phyloP scores from a whole-genome alignment of 2,797 vertebrate species.

The Clamator glandarius region DNA sequence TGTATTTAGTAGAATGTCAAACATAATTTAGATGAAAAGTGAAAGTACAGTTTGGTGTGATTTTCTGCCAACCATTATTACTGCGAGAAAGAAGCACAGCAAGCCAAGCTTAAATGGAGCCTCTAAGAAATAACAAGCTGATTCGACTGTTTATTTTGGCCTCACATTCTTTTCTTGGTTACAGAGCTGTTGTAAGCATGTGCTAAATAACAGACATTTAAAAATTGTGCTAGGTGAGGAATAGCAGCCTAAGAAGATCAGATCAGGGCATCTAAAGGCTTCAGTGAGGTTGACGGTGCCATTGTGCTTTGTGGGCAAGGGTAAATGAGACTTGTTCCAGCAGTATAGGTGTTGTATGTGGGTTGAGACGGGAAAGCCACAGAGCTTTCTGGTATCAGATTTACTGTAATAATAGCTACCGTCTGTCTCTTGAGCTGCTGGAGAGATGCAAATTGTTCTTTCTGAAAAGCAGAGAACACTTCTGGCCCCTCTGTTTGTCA shows the following conservation, averaged over 20 bases:
- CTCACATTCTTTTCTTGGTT: not conserved
- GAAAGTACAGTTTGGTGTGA: not conserved
- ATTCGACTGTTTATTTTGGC: not conserved
- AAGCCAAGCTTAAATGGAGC: not conserved
- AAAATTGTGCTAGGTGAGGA: not conserved
- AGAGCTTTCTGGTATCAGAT: not conserved
- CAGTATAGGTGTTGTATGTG: fast-evolving
- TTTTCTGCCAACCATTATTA: not conserved
- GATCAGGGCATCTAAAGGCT: not conserved
- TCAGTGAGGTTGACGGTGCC: not conserved
- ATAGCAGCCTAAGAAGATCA: not conserved
- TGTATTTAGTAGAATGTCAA: not conserved
- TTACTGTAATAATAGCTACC: not conserved
- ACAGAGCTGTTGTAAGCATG: not conserved
- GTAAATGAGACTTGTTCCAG: not conserved
- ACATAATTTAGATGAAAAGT: not conserved
- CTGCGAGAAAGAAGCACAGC: not conserved
- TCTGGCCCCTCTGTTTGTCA: not conserved
- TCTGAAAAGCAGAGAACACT: not conserved
- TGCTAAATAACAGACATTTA: not conserved
- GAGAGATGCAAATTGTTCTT: not conserved
- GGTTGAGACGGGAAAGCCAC: not conserved
- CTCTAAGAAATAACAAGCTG: not conserved
- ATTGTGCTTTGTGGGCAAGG: not conserved
- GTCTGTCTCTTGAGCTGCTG: not conserved